Conservation (phyloP, 2,888 invertebrate genomes). For the Prosopocoilus inquinatus region DNA sequence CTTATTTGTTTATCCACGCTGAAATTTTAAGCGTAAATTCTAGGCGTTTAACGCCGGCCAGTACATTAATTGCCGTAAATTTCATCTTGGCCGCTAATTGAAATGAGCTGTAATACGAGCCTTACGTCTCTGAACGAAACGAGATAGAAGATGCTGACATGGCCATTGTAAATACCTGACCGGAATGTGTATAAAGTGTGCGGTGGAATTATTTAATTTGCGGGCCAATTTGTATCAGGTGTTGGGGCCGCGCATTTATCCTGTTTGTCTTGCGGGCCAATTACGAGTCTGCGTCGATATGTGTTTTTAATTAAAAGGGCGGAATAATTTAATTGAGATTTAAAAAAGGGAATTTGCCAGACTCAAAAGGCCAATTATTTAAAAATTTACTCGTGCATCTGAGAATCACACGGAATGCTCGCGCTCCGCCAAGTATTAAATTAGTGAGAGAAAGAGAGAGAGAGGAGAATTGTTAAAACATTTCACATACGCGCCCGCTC, state of each 20-base stretch:
- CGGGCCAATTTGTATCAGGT: slow-evolving; percentile 31
- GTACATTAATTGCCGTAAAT: background rate
- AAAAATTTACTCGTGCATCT: slow-evolving; percentile 27
- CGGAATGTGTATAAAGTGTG: slow-evolving; percentile 23
- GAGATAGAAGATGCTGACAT: no score
- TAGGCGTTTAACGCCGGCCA: no score
- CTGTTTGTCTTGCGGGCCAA: slow-evolving; percentile 30
- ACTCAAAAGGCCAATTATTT: slow-evolving; percentile 37
- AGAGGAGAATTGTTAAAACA: no score
- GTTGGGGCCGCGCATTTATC: slow-evolving; percentile 8
- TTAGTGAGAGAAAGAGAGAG: background rate
- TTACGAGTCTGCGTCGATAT: slow-evolving; percentile 31
- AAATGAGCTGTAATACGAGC: slow-evolving; percentile 13
- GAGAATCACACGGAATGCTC: background rate
- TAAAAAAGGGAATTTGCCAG: slow-evolving; percentile 4
- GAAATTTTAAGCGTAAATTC: no score
- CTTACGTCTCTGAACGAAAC: background rate
- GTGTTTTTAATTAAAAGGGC: slow-evolving; percentile 37
- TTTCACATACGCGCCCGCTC: no score
- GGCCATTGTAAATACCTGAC: no score
- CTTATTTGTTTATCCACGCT: no score
- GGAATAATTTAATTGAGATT: slow-evolving; percentile 35
- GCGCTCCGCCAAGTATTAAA: background rate
- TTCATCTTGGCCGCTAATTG: slow-evolving; percentile 15
- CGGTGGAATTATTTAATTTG: slow-evolving; percentile 31